Conservation (phyloP, 2,888 invertebrate genomes). For the Aleiodes leptofemur region DNA sequence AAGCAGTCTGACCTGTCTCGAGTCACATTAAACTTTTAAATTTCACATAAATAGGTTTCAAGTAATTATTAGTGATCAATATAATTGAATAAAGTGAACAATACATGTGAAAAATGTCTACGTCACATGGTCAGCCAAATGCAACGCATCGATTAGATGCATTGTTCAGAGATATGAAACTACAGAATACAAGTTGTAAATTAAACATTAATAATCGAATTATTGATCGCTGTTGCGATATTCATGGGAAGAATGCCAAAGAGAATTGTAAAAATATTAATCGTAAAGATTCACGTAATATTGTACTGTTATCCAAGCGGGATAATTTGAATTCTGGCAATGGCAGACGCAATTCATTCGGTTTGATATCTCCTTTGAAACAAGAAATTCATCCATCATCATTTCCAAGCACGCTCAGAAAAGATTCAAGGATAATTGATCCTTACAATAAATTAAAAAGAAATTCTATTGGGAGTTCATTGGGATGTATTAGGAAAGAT, state of each 20-base stretch:
- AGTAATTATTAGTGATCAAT: conserved; percentile 6
- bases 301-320: conserved; percentile 75
- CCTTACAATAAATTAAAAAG: conserved; percentile 71
- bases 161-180: conserved; percentile 82
- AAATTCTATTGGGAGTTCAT: conserved; percentile 73
- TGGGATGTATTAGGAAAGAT: conserved; percentile 70
- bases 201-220: conserved; percentile 77
- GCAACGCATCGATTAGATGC: conserved; percentile 85
- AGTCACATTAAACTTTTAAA: conserved; percentile 61
- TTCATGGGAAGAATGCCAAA: conserved; percentile 79
- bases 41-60: conserved; percentile 35
- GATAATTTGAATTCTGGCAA: conserved; percentile 58
- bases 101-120: conserved; percentile 58
- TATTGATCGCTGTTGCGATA: conserved; percentile 83
- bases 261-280: conserved; percentile 77
- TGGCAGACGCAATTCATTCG: conserved; percentile 56
- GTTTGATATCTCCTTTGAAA: conserved; percentile 75
- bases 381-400: conserved; percentile 83
- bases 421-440: conserved; percentile 77
- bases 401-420: conserved; percentile 82
- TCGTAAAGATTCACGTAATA: conserved; percentile 79
- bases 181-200: conserved; percentile 75
- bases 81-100: neutral
- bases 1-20: conserved; percentile 71
- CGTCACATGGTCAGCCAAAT: conserved; percentile 79